Evolutionary conservation across 2,113 vertebrate species (phyloP), one percentile per base, ranked within the genome.

Genomic region (Zapornia atra): DNA sequence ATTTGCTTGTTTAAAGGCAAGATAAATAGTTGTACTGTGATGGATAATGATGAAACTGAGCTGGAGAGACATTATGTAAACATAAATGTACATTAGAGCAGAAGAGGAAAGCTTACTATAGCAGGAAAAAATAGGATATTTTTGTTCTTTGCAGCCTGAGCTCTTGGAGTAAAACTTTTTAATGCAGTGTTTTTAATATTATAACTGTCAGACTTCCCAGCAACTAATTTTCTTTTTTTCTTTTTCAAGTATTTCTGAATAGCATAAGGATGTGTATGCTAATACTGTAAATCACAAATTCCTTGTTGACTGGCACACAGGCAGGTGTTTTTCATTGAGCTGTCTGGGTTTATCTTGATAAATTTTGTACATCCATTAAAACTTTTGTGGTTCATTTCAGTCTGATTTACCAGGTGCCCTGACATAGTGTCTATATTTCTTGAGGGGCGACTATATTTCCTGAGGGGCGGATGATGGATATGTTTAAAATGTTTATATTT

Each of bases 231-330:
- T 86, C 78, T 95, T 86, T 88, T 88, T 86, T 90, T 92, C 71
- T 94, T 94, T 95, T 65, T 84, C 31, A 91, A 86, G 34, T 85
- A 75, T 97, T 96, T 95, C 76, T 95, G 38, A 89, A 77, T 93
- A 97, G 80, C 68, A 36, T 90, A 84, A 95, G 69, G 82, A 80
- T 46, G 11, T 4, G 1, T 89, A 40, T 63, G 22, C 83, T 92
- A 71, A 92, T 95, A 89, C 82, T 83, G 28, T 71, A 96, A 72
- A 48, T 83, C 66, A 73, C 86, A 22, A 90, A 87, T 90, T 95
- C 50, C 12, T 31, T 42, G 25, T 83, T 81, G 61, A 91, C 90
- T 92, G 88, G 63, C 83, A 93, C 40, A 80, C 15, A 68, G 86
- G 86, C 93, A 92, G 66, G 56, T 89, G 70, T 91, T 85, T 93